Conservation (phyloP, 2,888 invertebrate species). For the Habroteleia sp. region DNA sequence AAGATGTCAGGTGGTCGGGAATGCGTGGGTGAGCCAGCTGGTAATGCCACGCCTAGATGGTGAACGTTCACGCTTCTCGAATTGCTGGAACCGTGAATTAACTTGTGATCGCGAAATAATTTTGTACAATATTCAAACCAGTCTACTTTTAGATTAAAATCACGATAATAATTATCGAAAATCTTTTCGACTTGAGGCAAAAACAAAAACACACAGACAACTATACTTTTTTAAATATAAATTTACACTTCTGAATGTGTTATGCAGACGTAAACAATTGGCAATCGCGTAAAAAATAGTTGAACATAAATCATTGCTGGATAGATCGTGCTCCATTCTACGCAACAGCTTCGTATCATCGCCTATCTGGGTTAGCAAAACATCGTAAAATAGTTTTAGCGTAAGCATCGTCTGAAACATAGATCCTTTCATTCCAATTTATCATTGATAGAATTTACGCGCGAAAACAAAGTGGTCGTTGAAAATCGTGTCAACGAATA, state of each 20-base stretch:
- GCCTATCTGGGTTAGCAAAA: constrained; percentile 74
- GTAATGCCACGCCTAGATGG: constrained; percentile 67
- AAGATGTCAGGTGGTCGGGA: constrained; percentile 74
- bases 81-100: constrained; percentile 63
- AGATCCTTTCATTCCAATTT: constrained; percentile 42
- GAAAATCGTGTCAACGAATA: constrained; percentile 27
- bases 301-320: too few species aligned
- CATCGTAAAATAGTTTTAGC: constrained; percentile 73
- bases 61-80: constrained; percentile 73
- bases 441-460: constrained; percentile 39
- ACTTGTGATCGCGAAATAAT: constrained; percentile 24
- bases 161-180: too few species aligned
- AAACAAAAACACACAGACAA: too few species aligned
- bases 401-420: constrained; percentile 67
- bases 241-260: too few species aligned
- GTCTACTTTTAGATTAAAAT: too few species aligned
- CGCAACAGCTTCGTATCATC: constrained; percentile 57
- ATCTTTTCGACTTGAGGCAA: too few species aligned
- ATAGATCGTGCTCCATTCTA: constrained; percentile 62
- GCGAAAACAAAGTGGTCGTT: constrained; percentile 59
- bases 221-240: too few species aligned
- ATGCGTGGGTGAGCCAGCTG: constrained; percentile 78
- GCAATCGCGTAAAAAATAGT: too few species aligned
- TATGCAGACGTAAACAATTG: too few species aligned
- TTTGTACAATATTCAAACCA: constrained; percentile 1